Base-by-base conservation (phyloP, 2,113 vertebrate genomes). In the Tupaia chinensis region DNA sequence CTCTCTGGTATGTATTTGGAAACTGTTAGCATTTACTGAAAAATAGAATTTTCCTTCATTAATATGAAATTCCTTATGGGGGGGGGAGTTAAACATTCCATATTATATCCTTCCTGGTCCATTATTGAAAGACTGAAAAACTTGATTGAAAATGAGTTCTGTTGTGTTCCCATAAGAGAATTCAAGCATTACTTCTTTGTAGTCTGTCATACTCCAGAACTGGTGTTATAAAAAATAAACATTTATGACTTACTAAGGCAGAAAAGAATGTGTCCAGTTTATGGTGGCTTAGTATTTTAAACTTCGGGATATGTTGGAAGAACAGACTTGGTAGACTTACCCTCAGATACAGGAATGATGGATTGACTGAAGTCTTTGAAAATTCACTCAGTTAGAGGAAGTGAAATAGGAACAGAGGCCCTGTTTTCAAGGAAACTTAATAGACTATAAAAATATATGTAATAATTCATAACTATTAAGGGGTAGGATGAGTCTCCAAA, bases 21-120 rank as follows among this genome's bases (percentile, higher is more conserved):
- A 97, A 91, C 93, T 98, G 95, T 97, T 94, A 97, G 73, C 98
- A 98, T 69, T 96, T 92, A 89, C 29, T 96, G 95, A 96, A 98
- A 98, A 97, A 92, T 72, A 91, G 91, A 92, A 96, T 95, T 93
- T 97, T 89, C 54, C 95, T 97, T 92, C 77, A 95, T 86, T 94
- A 95, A 29, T 94, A 72, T 56, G 9, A 92, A 63, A 96, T 94
- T 97, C 91, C 73, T 92, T 93, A 73, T 98, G 44, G 44, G 3
- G 44, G 44, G 44, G 89, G 93, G 32, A 56, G 27, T 53, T 73
- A 85, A 80, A 17, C 92, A 32, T 91, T 93, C 94, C 74, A 69
- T 88, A 44, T 94, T n/a, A n/a, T 86, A 63, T 12, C 2, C 73
- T 85, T 97, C 87, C 94, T 80, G 54, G 56, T 92, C 19, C 56